Percentiles rank a stretch among this genome's conserved stretches.
These are phyloP conservation scores for Penaeus monodon DNA, from an alignment of 2,888 invertebrate species.

Conservation along the genomic window DNA sequence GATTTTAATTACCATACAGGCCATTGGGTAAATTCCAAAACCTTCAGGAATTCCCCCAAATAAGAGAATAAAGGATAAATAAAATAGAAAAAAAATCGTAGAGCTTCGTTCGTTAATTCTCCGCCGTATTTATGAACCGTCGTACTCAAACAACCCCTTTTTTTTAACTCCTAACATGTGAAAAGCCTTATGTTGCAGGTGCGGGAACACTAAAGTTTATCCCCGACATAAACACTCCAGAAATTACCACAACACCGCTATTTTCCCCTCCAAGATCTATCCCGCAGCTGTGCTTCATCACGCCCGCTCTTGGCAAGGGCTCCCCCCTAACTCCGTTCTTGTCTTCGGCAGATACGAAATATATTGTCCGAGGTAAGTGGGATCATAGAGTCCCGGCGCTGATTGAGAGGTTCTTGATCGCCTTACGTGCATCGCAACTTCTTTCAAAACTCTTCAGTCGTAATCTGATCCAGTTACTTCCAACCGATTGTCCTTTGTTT, in stretches of 20 bases:
- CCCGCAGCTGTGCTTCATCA: slow-evolving; percentile 33
- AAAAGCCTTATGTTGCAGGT: slow-evolving; percentile 32
- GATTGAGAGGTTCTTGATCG: slow-evolving; percentile 63
- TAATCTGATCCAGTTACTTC: slow-evolving; percentile 61
- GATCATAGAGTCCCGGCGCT: slow-evolving; percentile 55
- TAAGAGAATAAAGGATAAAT: too few species aligned
- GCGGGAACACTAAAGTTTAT: slow-evolving; percentile 39
- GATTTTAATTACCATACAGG: too few species aligned
- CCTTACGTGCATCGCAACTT: slow-evolving; percentile 63
- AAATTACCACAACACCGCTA: slow-evolving; percentile 49
- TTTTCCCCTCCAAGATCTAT: slow-evolving; percentile 23
- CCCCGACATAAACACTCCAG: slow-evolving; percentile 19
- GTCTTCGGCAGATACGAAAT: slow-evolving; percentile 60
- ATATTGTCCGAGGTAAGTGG: slow-evolving; percentile 60
- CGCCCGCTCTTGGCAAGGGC: slow-evolving; percentile 36
- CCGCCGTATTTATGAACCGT: too few species aligned
- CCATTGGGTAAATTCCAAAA: too few species aligned
- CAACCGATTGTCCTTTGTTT: slow-evolving; percentile 60
- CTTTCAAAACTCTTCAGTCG: slow-evolving; percentile 62
- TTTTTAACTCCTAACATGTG: too few species aligned
- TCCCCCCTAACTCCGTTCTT: slow-evolving; percentile 50
- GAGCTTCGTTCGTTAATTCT: too few species aligned
- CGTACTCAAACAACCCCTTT: too few species aligned
- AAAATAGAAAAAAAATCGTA: too few species aligned
- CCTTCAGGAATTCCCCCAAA: too few species aligned